Base-by-base conservation (phyloP, 2,797 vertebrate species). In the Alca torda region DNA sequence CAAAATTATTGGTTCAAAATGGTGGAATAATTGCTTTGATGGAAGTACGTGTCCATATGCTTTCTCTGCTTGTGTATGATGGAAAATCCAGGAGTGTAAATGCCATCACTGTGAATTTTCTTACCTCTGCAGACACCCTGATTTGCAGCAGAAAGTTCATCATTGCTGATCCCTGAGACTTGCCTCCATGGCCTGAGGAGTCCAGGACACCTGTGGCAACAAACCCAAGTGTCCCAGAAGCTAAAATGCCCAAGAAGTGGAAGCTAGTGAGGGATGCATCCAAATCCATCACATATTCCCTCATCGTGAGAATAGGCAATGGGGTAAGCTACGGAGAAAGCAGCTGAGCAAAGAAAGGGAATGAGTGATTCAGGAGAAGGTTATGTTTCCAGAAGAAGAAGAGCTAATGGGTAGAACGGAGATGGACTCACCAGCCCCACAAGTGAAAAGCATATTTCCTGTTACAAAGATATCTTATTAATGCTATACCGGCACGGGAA, bases 361-460 rank as follows among this genome's bases (percentile, higher is more conserved):
- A 14, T 5, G 83, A 84, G 67, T 9, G 68, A n/a, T 57, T 67
- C 59, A 24, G 87, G 45, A 81, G 60, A 70, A 81, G 37, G n/a
- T 31, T 24, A 15, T 1, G 0, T 82, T 45, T 88, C 85, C 83
- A 90, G 53, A 46, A 74, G 48, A 59, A 75, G 75, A 70, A 30
- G 50, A 89, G 25, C 13, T 79, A 33, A 87, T 45, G n/a, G 73
- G 31, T 24, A 61, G 53, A 43, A 35, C 0, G 3, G 83, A 94
- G 94, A 89, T 84, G 59, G 77, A 23, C 77, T 95, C 88, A 74
- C 13, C 74, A 84, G 74, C 77, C 79, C 63, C 68, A 57, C 65
- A 31, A 72, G 35, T 25, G 46, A 77, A 77, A 77, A 61, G 14
- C 41, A 6, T 17, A 80, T 95, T 96, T 95, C 92, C 84, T 95